Evolutionary conservation across 2,113 vertebrate genomes (phyloP), one percentile per base, ranked within the genome.

Genomic region (Alethe diademata): DNA sequence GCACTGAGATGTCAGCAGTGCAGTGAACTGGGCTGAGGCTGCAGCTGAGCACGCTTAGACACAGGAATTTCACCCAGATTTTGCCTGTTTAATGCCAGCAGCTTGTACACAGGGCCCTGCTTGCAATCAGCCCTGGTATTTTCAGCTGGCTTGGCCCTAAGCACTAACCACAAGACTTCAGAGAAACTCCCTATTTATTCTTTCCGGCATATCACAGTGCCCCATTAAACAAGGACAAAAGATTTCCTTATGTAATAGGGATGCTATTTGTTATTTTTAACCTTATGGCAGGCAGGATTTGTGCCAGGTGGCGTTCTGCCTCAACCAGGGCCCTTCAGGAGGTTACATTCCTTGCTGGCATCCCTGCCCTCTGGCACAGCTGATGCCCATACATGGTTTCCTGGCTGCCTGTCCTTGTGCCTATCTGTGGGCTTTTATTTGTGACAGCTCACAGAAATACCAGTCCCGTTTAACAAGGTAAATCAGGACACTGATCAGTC

Each of bases 201-300:
- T 31, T 56, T 54, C 86, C 0, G 0, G 69, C 3, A 0, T 33
- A 78, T 29, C 71, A 45, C 0, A 74, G 69, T 22, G 53, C 36
- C 51, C 67, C 65, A 54, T 65, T 91, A 78, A 91, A 78, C 71
- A 70, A 47, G 65, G 74, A 94, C 42, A 61, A 94, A 93, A 79
- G 80, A 67, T 33, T 86, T 92, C 61, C 91, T 86, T 93, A 90
- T 74, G 88, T 71, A 94, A 95, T 1, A 64, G 57, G 25, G 69
- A 87, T 64, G 57, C 57, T 61, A 86, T 80, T 83, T 93, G 86
- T 90, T 97, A 94, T 94, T 95, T 96, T 96, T 94, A 95, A 85
- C 65, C 31, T 58, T 45, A 69, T 24, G 70, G 85, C 88, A 94
- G 94, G 29, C 89, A 90, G 72, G 53, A 54, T 64, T 67, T 28